phyloP scores from a whole-genome alignment of 2,113 vertebrate genomes.

The Murina feae region DNA sequence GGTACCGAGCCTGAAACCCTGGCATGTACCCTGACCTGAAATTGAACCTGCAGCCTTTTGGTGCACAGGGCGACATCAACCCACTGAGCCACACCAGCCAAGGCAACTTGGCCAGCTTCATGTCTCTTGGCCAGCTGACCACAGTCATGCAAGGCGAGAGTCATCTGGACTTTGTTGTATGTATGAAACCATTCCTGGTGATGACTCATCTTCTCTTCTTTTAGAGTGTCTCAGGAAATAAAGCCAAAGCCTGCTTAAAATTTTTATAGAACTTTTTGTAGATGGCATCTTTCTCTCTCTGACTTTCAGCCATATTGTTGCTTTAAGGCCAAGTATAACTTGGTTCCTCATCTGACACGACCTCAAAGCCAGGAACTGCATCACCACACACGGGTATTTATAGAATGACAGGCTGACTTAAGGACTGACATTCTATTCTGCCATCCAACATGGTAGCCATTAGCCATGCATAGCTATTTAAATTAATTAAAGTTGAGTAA shows the following conservation, averaged over 20 bases:
- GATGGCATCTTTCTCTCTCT: neutral
- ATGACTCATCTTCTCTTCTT: neutral
- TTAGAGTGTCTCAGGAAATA: neutral
- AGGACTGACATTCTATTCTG: too few relatives aligned
- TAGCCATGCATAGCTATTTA: neutral
- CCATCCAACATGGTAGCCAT: too few relatives aligned
- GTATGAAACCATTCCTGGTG: neutral
- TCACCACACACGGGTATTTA: fast-evolving
- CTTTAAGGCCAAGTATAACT: neutral
- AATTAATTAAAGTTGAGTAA: neutral
- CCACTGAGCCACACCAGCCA: too few relatives aligned
- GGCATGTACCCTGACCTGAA: too few relatives aligned
- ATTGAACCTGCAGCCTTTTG: too few relatives aligned
- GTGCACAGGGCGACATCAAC: too few relatives aligned
- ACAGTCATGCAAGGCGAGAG: conserved; percentile 75
- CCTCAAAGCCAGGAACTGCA: neutral
- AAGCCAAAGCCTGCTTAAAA: neutral
- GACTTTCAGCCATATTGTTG: neutral
- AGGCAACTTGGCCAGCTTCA: conserved; percentile 70
- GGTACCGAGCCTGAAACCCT: too few relatives aligned
- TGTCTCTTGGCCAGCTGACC: conserved; percentile 91
- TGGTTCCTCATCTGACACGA: neutral
- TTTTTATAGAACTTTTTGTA: neutral
- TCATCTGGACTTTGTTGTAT: neutral
- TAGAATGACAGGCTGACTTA: neutral